Evolutionary conservation across 2,113 vertebrate species (phyloP), one percentile per base, ranked within the genome.

Genomic region (Coturnix japonica): DNA sequence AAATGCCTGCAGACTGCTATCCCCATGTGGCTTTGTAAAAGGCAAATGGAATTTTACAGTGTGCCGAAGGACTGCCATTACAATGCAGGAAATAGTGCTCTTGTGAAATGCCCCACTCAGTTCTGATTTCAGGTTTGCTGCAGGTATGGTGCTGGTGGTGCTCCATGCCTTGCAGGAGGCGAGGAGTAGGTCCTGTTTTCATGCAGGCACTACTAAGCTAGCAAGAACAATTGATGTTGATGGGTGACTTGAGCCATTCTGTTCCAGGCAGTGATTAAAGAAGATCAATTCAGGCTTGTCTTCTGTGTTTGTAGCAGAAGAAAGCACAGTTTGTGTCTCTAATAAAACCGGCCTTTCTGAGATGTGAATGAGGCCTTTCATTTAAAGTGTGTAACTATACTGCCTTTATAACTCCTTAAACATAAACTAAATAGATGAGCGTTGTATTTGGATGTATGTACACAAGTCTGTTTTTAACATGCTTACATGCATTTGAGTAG

Each of bases 241-340:
- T n/a, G 65, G 64, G 23, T 44, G 69, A 47, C n/a, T 71, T 25
- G 87, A 88, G n/a, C 66, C 86, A 41, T n/a, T 35, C 80, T 53
- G 93, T 94, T 80, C 90, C 94, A 91, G 90, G 83, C 92, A 25
- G 74, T 9, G 88, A 53, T 83, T 81, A 4, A 66, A 35, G 85
- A 87, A 3, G 17, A 17, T 26, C 60, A 35, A 90, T 71, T 63
- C 67, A 71, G 67, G 64, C 83, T 87, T 89, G 89, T 93, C 86
- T 81, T 51, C 70, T 66, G 16, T 35, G 39, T 69, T 69, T 5
- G 2, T n/a, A 22, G 76, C n/a, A 66, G 70, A 90, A 94, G 91
- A 95, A 95, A 88, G 88, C 13, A 0, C 30, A 51, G 85, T 71
- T 88, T 95, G 93, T 95, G 85, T 67, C 33, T 17, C 43, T 3